A percentile compares a stretch with the other conserved stretches of the same genome.
Evolutionary conservation across 2,888 invertebrate species (phyloP).

Genomic region (Caenorhabditis sp.): DNA sequence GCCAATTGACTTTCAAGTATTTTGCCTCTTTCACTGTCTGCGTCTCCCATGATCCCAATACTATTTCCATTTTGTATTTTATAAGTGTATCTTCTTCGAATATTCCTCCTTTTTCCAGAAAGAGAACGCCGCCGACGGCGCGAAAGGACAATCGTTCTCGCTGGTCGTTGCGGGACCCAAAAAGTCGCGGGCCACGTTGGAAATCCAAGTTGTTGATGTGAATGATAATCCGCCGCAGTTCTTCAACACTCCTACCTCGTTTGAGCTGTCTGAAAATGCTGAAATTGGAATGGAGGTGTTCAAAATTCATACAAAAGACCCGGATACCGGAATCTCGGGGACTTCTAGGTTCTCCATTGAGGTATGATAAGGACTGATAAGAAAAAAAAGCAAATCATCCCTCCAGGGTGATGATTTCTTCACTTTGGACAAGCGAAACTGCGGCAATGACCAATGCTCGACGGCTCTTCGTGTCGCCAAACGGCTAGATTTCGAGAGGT

Average conservation of each 20-base stretch:
- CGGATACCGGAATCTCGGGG: slow-evolving; percentile 77
- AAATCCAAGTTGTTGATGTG: slow-evolving; percentile 83
- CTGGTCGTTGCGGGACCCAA: slow-evolving; percentile 67
- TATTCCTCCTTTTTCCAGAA: slow-evolving; percentile 63
- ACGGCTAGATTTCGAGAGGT: slow-evolving; percentile 64
- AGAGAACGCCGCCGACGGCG: slow-evolving; percentile 68
- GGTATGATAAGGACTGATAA: background rate
- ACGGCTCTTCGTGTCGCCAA: slow-evolving; percentile 63
- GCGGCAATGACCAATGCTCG: slow-evolving; percentile 64
- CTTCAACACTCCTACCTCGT: slow-evolving; percentile 88
- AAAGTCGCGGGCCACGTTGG: slow-evolving; percentile 73
- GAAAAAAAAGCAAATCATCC: background rate
- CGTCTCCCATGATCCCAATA: no score
- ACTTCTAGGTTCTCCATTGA: slow-evolving; percentile 71
- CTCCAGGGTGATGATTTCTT: slow-evolving; percentile 49
- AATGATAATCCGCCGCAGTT: slow-evolving; percentile 84
- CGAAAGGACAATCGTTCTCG: slow-evolving; percentile 70
- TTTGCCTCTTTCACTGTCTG: slow-evolving; percentile 85
- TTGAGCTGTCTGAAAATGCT: slow-evolving; percentile 82
- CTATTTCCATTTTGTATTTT: slow-evolving; percentile 84
- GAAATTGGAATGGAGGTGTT: slow-evolving; percentile 64
- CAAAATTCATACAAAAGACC: slow-evolving; percentile 68
- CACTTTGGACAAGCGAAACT: slow-evolving; percentile 64
- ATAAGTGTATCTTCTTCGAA: slow-evolving; percentile 86
- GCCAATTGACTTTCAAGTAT: slow-evolving; percentile 90